These are phyloP conservation scores for Melanargia galathea DNA, from an alignment of 2,888 invertebrate species.

Conservation along the genomic window DNA sequence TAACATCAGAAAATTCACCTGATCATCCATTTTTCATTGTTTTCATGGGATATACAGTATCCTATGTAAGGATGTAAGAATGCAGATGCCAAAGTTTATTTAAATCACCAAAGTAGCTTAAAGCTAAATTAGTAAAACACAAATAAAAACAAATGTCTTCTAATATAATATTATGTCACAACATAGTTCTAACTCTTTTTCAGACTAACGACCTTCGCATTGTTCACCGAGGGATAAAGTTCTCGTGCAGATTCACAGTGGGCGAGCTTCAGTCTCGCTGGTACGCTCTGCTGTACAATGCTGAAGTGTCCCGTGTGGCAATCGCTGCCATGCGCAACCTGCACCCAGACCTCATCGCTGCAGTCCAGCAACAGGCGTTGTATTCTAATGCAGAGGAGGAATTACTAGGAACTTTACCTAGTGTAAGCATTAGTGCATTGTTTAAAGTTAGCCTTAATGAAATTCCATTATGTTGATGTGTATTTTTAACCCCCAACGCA, in stretches of 20 bases:
- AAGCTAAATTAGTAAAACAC: too few species aligned
- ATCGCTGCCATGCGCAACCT: slow-evolving; percentile 96
- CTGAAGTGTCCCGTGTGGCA: slow-evolving; percentile 95
- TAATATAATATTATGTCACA: too few species aligned
- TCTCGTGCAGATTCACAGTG: slow-evolving; percentile 96
- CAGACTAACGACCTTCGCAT: slow-evolving; percentile 89
- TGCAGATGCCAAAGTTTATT: too few species aligned
- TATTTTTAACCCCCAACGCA: too few species aligned
- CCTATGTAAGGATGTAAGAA: too few species aligned
- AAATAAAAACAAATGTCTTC: too few species aligned
- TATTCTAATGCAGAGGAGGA: slow-evolving; percentile 96
- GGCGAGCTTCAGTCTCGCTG: slow-evolving; percentile 97
- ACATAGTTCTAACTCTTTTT: slow-evolving; percentile 15
- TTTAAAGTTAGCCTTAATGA: too few species aligned
- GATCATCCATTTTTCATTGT: too few species aligned
- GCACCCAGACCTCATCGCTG: slow-evolving; percentile 93
- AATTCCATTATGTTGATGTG: too few species aligned
- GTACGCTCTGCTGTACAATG: slow-evolving; percentile 97
- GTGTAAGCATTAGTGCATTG: slow-evolving; percentile 62
- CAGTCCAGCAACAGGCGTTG: slow-evolving; percentile 93
- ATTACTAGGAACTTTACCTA: slow-evolving; percentile 89
- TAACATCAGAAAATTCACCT: too few species aligned
- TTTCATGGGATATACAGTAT: too few species aligned
- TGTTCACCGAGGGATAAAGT: slow-evolving; percentile 95
- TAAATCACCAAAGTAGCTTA: too few species aligned